Evolutionary conservation across 2,888 invertebrate species (phyloP), one percentile per base, ranked within the genome.

Genomic region (Trimorus sp.): DNA sequence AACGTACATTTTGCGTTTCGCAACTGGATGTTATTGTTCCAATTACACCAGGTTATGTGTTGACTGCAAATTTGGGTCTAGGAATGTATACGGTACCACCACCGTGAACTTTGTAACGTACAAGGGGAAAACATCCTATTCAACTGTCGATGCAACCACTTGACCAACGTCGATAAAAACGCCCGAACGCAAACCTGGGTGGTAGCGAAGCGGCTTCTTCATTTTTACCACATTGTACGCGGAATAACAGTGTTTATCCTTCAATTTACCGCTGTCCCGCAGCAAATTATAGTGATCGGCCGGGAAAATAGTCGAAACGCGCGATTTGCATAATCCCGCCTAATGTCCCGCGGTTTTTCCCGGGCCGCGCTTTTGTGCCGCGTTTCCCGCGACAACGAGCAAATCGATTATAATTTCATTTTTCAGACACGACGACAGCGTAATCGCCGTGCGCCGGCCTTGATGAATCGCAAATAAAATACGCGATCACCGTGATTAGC

Each of bases 261-360:
- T n/a, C 16, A 62, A 60, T 62, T 62, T 71, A 71, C 71, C 7
- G 15, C 42, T 54, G 42, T 62, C 49, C 7, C 45, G 36, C 53
- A 53, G 40, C 36, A 71, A 71, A 73, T 73, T 68, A 76, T 69
- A 69, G 62, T 76, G 26, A 69, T 69, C 62, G 53, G 3, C 16
- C 0, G 53, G 37, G 58, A 62, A 51, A 68, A 69, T 68, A 68
- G 37, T 68, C 42, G 42, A 26, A 53, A 62, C 48, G 36, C n/a
- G 54, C 42, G 15, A 26, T 63, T 42, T 63, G 11, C 58, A 37
- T 63, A 37, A 62, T 58, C 58, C 16, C n/a, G 4, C 63, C 6
- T 40, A 14, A 54, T 60, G 6, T 59, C 38, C 11, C n/a, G 14
- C 38, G 45, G 63, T 53, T 73, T 54, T 62, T 48, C 48, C 5